Evolutionary conservation across 1,140 invertebrate genomes (phyloP).

Genomic region (Sitophilus oryzae): DNA sequence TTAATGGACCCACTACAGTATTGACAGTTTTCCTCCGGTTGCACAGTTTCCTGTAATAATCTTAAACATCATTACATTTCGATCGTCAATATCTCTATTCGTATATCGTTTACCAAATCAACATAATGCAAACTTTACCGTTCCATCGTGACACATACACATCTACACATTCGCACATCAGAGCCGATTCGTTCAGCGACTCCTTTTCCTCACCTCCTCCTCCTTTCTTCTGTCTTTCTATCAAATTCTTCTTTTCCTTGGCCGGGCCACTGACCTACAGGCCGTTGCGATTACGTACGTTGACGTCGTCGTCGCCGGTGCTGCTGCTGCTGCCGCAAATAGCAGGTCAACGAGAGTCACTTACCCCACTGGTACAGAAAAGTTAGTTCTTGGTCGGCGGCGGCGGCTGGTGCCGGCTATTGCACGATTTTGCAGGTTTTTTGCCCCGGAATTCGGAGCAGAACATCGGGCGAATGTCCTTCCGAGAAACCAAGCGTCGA

Average conservation of each 20-base stretch:
- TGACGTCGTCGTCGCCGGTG: conserved; percentile 12
- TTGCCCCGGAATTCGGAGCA: neutral
- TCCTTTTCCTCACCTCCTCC: too few relatives aligned
- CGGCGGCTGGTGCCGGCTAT: neutral
- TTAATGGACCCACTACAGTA: too few relatives aligned
- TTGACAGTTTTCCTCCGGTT: too few relatives aligned
- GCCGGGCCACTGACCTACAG: conserved; percentile 21
- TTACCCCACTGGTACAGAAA: conserved; percentile 26
- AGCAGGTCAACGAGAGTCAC: conserved; percentile 24
- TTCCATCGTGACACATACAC: neutral
- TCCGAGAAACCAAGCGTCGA: neutral
- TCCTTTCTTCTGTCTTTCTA: neutral
- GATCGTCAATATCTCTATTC: too few relatives aligned
- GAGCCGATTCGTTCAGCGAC: too few relatives aligned
- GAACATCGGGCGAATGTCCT: neutral
- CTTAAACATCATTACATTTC: too few relatives aligned
- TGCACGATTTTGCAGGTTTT: neutral
- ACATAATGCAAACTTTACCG: neutral
- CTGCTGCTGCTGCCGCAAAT: conserved; percentile 6
- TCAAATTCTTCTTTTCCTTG: conserved; percentile 1
- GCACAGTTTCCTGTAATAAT: too few relatives aligned
- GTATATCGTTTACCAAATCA: neutral
- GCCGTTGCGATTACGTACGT: conserved; percentile 20
- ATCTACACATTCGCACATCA: too few relatives aligned
- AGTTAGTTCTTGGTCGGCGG: conserved; percentile 8